Evolutionary conservation across 1,140 invertebrate genomes (phyloP), one percentile per base, ranked within the genome.

Genomic region (Drosophila subpulchrella): DNA sequence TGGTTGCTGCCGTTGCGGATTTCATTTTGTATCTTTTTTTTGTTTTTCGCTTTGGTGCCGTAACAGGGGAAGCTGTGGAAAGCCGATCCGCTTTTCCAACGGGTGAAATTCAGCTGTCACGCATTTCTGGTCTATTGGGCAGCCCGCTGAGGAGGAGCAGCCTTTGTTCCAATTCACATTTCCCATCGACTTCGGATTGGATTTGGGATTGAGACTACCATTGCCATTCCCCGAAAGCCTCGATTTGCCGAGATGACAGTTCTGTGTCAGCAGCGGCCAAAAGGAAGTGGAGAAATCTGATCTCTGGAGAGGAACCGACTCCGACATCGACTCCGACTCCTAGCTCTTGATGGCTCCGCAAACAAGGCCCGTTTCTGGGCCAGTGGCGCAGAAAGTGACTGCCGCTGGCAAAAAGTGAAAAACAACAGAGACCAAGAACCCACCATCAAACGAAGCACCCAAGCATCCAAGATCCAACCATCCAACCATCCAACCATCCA

Each of bases 231-330:
- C 67, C 71, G 48, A 53, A 34, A 44, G 63, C 50, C 62, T 85
- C 13, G 74, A 81, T 74, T 74, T 81, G 85, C 4, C 27, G n/a
- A 51, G 78, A 78, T 86, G 81, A 85, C 81, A 85, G 81, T 85
- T 85, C 77, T 75, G 78, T 85, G 74, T 81, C 81, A 81, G 74
- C 72, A 41, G 50, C 60, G 58, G 57, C 80, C 65, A 70, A 81
- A 88, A 88, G 83, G 83, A 86, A 86, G 75, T 88, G 83, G 83
- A 82, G 82, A 86, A 88, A 86, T 86, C 79, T 85, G 63, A 66
- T 60, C 24, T 41, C 39, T 54, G 60, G 30, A 46, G 56, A 48
- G 27, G 47, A 50, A 32, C 27, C 12, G 27, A 42, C 41, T 15
- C 0, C 12, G 27, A 27, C 27, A 0, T 0, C 27, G 15, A 44